A percentile compares a stretch with the other conserved stretches of the same genome.
phyloP scores from a whole-genome alignment of 2,888 invertebrate species.

The Pedicia rivosa region DNA sequence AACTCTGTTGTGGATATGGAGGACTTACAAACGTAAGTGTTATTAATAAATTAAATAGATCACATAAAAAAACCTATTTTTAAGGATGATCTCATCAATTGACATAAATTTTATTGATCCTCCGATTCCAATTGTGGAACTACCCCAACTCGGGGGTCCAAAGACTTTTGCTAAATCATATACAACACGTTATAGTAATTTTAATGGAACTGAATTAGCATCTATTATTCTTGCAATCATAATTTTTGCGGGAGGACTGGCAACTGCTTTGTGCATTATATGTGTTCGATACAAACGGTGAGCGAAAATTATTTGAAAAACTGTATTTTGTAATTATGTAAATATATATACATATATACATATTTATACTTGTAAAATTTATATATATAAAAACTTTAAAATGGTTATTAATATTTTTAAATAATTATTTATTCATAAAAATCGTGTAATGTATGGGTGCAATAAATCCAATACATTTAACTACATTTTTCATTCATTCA shows the following conservation, averaged over 20 bases:
- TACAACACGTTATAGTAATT: conserved; percentile 20
- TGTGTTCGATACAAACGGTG: conserved; percentile 42
- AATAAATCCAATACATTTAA: too few species aligned
- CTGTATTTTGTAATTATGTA: not conserved
- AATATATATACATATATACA: not conserved
- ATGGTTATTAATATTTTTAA: too few species aligned
- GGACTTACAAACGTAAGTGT: conserved; percentile 52
- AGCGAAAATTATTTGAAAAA: too few species aligned
- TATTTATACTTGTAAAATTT: too few species aligned
- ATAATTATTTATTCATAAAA: too few species aligned
- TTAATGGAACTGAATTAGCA: conserved; percentile 62
- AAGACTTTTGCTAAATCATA: conserved; percentile 31
- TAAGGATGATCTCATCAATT: conserved; percentile 44
- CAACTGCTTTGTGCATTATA: conserved; percentile 62
- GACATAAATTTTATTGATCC: conserved; percentile 44
- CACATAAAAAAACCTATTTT: conserved; percentile 13
- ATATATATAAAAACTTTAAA: too few species aligned
- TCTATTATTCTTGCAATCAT: conserved; percentile 66
- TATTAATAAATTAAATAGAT: not conserved
- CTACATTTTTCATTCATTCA: too few species aligned
- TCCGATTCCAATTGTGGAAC: conserved; percentile 47
- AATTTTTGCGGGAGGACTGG: conserved; percentile 64
- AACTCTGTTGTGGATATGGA: conserved; percentile 72
- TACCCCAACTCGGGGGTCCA: conserved; percentile 27
- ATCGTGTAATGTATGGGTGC: too few species aligned